Evolutionary conservation across 2,888 invertebrate genomes (phyloP).

Genomic region (Acanthosepion lycidas): DNA sequence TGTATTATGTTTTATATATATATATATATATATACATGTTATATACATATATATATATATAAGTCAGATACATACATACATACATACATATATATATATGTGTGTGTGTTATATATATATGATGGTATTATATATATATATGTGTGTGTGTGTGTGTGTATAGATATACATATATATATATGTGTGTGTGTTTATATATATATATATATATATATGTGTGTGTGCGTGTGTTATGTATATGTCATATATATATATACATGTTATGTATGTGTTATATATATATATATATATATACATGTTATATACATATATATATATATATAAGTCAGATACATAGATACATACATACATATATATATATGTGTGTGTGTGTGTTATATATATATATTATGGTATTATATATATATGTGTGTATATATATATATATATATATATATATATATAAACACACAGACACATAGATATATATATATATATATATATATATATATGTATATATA

Average conservation of each 20-base stretch:
- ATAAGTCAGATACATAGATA: not conserved
- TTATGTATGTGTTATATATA: not conserved
- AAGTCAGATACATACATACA: too few species aligned
- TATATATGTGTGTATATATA: too few species aligned
- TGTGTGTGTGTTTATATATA: too few species aligned
- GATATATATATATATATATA: not conserved
- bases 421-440: not conserved
- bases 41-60: too few species aligned
- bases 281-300: not conserved
- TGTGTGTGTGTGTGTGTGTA: too few species aligned
- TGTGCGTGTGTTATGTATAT: not conserved
- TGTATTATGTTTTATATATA: not conserved
- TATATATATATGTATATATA: too few species aligned
- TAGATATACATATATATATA: too few species aligned
- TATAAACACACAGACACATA: not conserved
- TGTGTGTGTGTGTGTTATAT: not conserved
- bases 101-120: not conserved
- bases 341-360: not conserved
- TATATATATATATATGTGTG: too few species aligned
- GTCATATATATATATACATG: not conserved
- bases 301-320: not conserved
- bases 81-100: too few species aligned
- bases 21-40: too few species aligned
- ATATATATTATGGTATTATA: not conserved
- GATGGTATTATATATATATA: not conserved